phyloP scores from a whole-genome alignment of 2,797 vertebrate species.

The Gadopsis bispinosus region DNA sequence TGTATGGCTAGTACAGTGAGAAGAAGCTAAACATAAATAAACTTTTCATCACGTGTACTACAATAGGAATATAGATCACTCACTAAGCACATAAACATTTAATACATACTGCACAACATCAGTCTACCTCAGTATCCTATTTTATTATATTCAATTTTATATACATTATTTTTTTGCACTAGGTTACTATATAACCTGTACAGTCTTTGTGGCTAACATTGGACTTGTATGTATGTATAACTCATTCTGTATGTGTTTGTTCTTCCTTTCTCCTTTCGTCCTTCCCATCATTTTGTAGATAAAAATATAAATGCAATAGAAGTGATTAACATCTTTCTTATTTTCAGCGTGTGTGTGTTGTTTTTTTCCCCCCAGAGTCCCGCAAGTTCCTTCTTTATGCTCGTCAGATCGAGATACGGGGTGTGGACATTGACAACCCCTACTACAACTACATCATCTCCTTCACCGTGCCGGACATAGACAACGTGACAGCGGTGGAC shows the following conservation, averaged over 20 bases:
- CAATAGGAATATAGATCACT: neutral
- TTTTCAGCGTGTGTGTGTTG: neutral
- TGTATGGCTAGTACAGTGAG: neutral
- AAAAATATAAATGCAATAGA: too few species aligned
- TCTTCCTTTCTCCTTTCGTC: neutral
- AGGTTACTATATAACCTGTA: too few species aligned
- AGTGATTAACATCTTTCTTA: neutral
- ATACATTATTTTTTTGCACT: too few species aligned
- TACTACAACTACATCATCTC: conserved; percentile 99
- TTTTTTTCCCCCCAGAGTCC: conserved; percentile 84
- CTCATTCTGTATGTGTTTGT: neutral
- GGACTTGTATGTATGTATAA: neutral
- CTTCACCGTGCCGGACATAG: conserved; percentile 96
- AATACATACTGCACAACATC: too few species aligned
- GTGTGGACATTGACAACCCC: conserved; percentile 95
- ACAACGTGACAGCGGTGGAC: conserved; percentile 96
- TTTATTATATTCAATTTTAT: too few species aligned
- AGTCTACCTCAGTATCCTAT: too few species aligned
- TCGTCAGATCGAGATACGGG: conserved; percentile 96
- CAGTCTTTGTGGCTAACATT: neutral
- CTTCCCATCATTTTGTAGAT: neutral
- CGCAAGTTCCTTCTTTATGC: conserved; percentile 97
- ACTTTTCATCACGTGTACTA: neutral
- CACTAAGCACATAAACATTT: too few species aligned
- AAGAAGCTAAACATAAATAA: conserved; percentile 6